Evolutionary conservation across 2,797 vertebrate genomes (phyloP).

Genomic region (Toxotes lorentzi): DNA sequence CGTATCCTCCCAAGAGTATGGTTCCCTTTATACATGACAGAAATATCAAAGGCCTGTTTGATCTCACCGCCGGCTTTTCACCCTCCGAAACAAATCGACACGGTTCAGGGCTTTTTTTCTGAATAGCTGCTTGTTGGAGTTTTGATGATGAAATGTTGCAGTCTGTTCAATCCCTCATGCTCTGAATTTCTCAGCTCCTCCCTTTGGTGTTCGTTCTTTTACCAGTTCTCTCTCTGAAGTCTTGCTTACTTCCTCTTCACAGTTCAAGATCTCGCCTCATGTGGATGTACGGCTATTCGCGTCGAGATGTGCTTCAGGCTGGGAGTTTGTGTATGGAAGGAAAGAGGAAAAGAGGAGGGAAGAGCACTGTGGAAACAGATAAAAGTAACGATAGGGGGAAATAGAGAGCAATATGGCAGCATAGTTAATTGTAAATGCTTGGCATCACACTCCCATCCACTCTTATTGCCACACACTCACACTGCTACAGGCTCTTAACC

Average conservation of each 20-base stretch:
- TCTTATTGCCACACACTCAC: constrained; percentile 54
- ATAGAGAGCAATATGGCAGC: constrained; percentile 50
- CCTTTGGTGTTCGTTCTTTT: constrained; percentile 52
- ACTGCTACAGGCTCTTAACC: constrained; percentile 61
- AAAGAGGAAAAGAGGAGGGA: constrained; percentile 7
- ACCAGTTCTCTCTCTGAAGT: constrained; percentile 34
- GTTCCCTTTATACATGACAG: constrained; percentile 72
- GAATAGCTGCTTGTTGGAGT: constrained; percentile 72
- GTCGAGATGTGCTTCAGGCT: constrained; percentile 31
- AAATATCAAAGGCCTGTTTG: constrained; percentile 83
- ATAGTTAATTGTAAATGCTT: constrained; percentile 53
- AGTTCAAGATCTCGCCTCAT: constrained; percentile 39
- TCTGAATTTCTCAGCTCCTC: constrained; percentile 61
- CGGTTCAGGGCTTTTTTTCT: constrained; percentile 51
- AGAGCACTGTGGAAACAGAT: constrained; percentile 5
- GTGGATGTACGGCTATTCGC: constrained; percentile 31
- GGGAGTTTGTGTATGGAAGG: constrained; percentile 17
- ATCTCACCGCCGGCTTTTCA: constrained; percentile 73
- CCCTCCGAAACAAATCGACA: constrained; percentile 78
- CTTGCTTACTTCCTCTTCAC: constrained; percentile 29
- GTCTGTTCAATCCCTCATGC: constrained; percentile 63
- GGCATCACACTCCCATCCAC: constrained; percentile 42
- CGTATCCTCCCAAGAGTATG: constrained; percentile 62
- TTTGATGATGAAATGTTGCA: constrained; percentile 82
- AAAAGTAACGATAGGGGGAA: constrained; percentile 27